Evolutionary conservation across 2,888 invertebrate genomes (phyloP).

Genomic region (Drosophila macrospina): DNA sequence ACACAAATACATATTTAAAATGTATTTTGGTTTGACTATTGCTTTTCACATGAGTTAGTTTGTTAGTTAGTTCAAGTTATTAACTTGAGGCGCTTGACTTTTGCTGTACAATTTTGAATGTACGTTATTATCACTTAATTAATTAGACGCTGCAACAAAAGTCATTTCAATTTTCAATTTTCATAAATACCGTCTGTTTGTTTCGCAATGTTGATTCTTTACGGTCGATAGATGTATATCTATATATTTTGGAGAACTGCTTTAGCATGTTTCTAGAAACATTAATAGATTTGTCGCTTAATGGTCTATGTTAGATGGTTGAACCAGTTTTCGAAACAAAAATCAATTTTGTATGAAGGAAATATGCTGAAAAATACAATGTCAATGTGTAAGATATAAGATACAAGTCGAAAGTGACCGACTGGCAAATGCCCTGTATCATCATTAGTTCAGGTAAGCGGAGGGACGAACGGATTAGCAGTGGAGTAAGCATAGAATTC

Average conservation of each 20-base stretch:
- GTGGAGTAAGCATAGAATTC: neutral
- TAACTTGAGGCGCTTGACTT: constrained; percentile 29
- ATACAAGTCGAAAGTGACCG: neutral
- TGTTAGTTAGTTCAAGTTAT: neutral
- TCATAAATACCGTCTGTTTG: neutral
- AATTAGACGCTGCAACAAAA: constrained; percentile 7
- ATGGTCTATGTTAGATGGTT: neutral
- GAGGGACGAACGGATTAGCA: neutral
- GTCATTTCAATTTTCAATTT: constrained; percentile 16
- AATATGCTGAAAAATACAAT: constrained; percentile 16
- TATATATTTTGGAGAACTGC: neutral
- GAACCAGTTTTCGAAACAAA: neutral
- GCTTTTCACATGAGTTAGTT: constrained; percentile 18
- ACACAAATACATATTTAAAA: constrained; percentile 28
- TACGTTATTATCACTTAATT: constrained; percentile 37
- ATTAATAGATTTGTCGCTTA: neutral
- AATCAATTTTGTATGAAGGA: neutral
- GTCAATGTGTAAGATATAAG: constrained; percentile 12
- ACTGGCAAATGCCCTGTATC: constrained; percentile 4
- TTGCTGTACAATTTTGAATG: constrained; percentile 19
- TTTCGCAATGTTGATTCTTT: too few relatives aligned
- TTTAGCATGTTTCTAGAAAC: neutral
- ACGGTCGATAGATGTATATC: neutral
- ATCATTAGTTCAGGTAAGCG: neutral
- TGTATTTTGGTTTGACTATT: constrained; percentile 14